Conservation (phyloP, 2,113 vertebrate genomes). For the Blennius ocellaris region DNA sequence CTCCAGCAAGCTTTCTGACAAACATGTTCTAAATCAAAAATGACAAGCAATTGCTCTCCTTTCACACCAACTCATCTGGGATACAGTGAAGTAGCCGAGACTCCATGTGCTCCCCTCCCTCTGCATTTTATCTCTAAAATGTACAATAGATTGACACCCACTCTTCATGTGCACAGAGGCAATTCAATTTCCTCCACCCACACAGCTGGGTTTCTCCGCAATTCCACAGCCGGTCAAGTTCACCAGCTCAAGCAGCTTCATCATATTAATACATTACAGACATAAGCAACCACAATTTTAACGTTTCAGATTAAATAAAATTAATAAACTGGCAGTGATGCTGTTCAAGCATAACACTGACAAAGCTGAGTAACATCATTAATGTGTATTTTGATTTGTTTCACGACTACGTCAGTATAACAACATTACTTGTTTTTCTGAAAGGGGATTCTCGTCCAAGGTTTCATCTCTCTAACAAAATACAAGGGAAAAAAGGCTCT, state of each 20-base stretch:
- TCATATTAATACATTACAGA: conserved; percentile 44
- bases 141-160: conserved; percentile 78
- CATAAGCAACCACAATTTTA: conserved; percentile 34
- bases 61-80: conserved; percentile 58
- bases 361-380: not conserved
- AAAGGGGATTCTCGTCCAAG: not conserved
- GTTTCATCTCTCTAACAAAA: too few species aligned
- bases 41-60: conserved; percentile 48
- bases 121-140: conserved; percentile 73
- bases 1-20: conserved; percentile 31
- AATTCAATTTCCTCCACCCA: conserved; percentile 76
- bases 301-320: conserved; percentile 9
- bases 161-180: conserved; percentile 72
- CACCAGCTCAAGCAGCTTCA: conserved; percentile 59
- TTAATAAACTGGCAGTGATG: not conserved
- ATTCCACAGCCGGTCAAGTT: conserved; percentile 71
- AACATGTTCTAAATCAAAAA: conserved; percentile 54
- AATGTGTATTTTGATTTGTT: not conserved
- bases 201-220: conserved; percentile 56
- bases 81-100: conserved; percentile 54
- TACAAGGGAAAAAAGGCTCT: too few species aligned
- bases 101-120: conserved; percentile 53
- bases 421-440: not conserved
- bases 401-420: not conserved
- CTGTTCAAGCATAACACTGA: not conserved